phyloP scores from a whole-genome alignment of 64 coral and sea anemone genomes.

The Montipora capricornis region DNA sequence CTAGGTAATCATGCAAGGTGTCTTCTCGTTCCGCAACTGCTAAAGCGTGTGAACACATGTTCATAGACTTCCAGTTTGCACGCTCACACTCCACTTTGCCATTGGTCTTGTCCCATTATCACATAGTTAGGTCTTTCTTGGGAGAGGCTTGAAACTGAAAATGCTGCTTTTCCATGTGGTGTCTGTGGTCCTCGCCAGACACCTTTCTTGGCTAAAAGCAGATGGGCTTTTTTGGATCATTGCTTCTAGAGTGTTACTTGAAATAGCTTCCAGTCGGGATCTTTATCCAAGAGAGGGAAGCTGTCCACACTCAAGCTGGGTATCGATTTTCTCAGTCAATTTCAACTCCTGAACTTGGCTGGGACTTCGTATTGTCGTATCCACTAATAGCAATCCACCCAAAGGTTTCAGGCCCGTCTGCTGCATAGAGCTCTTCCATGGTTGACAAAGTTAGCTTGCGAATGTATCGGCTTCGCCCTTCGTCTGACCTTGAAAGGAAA shows the following conservation, averaged over 20 bases:
- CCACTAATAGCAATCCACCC: neutral
- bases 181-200: slow-evolving; percentile 28
- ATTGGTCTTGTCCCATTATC: neutral
- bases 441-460: neutral
- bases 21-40: slow-evolving; percentile 8
- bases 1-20: neutral
- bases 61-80: neutral
- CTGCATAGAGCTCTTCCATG: slow-evolving; percentile 12
- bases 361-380: neutral
- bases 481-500: slow-evolving; percentile 3
- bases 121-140: slow-evolving; percentile 10
- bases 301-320: neutral
- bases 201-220: neutral
- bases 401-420: slow-evolving; percentile 5
- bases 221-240: neutral
- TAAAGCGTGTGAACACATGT: slow-evolving; percentile 14
- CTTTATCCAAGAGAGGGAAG: neutral
- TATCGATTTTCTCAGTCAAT: neutral
- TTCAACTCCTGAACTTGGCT: neutral
- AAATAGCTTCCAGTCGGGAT: neutral
- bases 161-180: neutral
- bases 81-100: slow-evolving; percentile 12
- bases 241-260: neutral
- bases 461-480: neutral
- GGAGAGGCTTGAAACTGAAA: neutral